Base-by-base conservation (phyloP, 2,113 vertebrate species). In the Erinaceus europaeus region DNA sequence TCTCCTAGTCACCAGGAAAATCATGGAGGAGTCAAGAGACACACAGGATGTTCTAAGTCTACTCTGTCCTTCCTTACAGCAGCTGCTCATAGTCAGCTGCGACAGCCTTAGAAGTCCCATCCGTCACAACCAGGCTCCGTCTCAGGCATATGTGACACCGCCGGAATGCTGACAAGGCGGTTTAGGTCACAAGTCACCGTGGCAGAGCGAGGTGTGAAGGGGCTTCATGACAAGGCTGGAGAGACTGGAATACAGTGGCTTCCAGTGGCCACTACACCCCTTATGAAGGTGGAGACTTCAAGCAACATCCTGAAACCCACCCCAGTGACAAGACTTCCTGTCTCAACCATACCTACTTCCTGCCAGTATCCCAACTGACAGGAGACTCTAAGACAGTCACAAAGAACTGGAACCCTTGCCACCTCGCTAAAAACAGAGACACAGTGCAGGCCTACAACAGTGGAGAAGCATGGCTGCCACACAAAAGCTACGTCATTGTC, bases 371-470 rank as follows among this genome's bases (percentile, higher is more conserved):
- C 20, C 55, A 57, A 27, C 25, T 57, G 55, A 7, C 29, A n/a
- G n/a, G 25, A 57, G 27, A 57, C 29, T 29, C 18, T 4, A 57
- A 57, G 53, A 55, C 53, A 25, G 9, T 55, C 27, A 55, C 53
- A 55, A 55, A 61, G 59, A n/a, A 32, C 59, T 32, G 55, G 55
- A 57, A 27, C 15, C 55, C 12, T 23, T 7, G 55, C 8, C 6
- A 11, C 11, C 25, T 27, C 23, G 53, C 53, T 57, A 57, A 21
- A 27, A 57, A 57, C 14, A 57, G 53, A 27, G 14, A 44, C 14
- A 36, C 11, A 32, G 8, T 1, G 50, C 3, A 78, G 4, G 11
- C 44, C n/a, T 0, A 25, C 0, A 27, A 20, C 3, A 7, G 9
- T 11, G n/a, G 23, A 40, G 23, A 3, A 21, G 27, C 0, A 27